Evolutionary conservation across 2,888 invertebrate genomes (phyloP).

Genomic region (Lepidocyrtinus sp.): DNA sequence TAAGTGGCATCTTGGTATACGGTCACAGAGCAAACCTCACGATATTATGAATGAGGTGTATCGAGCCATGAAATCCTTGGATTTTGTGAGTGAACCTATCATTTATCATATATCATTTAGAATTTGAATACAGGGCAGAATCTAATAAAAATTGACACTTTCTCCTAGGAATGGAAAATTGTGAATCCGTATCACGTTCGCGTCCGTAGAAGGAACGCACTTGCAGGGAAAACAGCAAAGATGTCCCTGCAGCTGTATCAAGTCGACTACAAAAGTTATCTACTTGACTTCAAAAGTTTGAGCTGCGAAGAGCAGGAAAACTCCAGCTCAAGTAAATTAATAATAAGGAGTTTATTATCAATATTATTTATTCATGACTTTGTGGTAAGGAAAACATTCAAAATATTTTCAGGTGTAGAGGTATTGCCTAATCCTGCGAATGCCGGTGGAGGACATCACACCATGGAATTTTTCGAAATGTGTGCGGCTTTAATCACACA

Average conservation of each 20-base stretch:
- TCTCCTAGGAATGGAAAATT: constrained; percentile 97
- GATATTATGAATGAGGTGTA: constrained; percentile 99
- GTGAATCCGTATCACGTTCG: constrained; percentile 97
- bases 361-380: neutral
- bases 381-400: neutral
- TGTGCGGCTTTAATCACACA: constrained; percentile 99
- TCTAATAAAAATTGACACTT: too few relatives aligned
- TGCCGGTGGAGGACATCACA: constrained; percentile 84
- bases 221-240: constrained; percentile 89
- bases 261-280: constrained; percentile 97
- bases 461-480: constrained; percentile 99
- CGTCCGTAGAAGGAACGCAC: constrained; percentile 90
- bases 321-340: constrained; percentile 63
- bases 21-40: constrained; percentile 98
- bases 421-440: constrained; percentile 70
- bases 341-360: neutral
- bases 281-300: constrained; percentile 96
- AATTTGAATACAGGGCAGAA: constrained; percentile 46
- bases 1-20: constrained; percentile 98
- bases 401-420: constrained; percentile 62
- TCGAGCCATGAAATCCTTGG: constrained; percentile 97
- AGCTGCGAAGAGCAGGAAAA: constrained; percentile 73
- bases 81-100: constrained; percentile 81
- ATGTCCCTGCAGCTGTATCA: constrained; percentile 99
- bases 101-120: constrained; percentile 33